phyloP scores from a whole-genome alignment of 2,888 invertebrate genomes.

The Cylloceria caligata region DNA sequence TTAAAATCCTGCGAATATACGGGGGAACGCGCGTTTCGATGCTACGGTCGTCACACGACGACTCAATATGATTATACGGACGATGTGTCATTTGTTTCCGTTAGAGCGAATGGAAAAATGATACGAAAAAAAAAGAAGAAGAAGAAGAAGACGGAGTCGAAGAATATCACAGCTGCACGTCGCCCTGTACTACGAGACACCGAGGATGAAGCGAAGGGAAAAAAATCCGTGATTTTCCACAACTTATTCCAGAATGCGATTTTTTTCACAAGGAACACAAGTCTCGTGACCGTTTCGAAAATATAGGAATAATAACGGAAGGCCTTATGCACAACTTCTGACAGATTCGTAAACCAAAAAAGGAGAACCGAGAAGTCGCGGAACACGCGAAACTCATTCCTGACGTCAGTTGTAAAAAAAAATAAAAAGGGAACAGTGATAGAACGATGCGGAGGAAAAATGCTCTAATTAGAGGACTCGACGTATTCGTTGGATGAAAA shows the following conservation, averaged over 20 bases:
- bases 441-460: neutral
- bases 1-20: constrained; percentile 79
- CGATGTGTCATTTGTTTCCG: constrained; percentile 79
- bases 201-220: neutral
- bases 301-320: neutral
- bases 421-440: neutral
- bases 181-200: neutral
- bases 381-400: neutral
- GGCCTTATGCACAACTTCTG: no score
- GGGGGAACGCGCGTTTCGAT: constrained; percentile 41
- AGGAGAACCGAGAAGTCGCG: no score
- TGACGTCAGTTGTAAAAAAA: no score
- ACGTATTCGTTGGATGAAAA: no score
- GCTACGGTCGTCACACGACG: constrained; percentile 54
- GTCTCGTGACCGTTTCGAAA: neutral
- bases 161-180: constrained; percentile 48
- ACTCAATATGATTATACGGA: constrained; percentile 77
- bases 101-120: constrained; percentile 66
- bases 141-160: constrained; percentile 36
- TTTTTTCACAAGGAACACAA: neutral
- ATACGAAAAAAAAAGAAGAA: constrained; percentile 28
- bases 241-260: neutral
- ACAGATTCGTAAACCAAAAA: no score
- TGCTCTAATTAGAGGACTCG: neutral
- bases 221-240: neutral